Conservation (phyloP, 2,113 vertebrate genomes). For the Peromyscus polionotus region DNA sequence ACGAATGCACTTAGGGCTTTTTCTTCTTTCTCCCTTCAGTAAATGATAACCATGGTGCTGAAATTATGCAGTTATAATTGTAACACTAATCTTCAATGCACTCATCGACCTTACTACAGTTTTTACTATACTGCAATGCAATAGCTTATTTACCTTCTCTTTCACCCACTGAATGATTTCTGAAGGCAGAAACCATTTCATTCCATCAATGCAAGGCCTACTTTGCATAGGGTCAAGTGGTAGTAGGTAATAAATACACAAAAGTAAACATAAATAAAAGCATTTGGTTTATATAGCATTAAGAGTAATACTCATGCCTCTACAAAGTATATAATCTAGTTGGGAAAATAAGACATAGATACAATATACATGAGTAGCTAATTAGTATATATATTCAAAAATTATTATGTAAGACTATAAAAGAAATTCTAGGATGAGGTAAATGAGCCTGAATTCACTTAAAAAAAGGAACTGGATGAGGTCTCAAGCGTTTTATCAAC, state of each 20-base stretch:
- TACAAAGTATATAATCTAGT: constrained; percentile 58
- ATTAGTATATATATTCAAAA: constrained; percentile 46
- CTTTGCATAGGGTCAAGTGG: neutral
- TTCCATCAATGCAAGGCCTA: neutral
- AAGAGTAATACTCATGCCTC: constrained; percentile 35
- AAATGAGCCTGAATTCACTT: constrained; percentile 16
- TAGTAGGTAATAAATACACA: constrained; percentile 5
- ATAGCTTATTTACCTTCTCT: neutral
- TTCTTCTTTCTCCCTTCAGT: constrained; percentile 40
- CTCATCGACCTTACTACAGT: neutral
- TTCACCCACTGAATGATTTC: constrained; percentile 37
- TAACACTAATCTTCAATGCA: constrained; percentile 40
- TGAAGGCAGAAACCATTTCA: constrained; percentile 51
- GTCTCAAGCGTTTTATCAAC: constrained; percentile 17
- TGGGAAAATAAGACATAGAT: constrained; percentile 39
- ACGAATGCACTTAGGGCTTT: neutral
- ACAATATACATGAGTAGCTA: constrained; percentile 19
- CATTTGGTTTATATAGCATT: neutral
- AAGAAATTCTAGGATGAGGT: constrained; percentile 33
- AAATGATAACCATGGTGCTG: constrained; percentile 13
- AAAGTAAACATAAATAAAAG: constrained; percentile 36
- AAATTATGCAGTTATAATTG: constrained; percentile 38
- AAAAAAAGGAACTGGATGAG: neutral
- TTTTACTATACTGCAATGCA: neutral
- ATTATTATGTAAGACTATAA: neutral